Conservation (phyloP, 2,797 vertebrate species). For the Iguana delicatissima region DNA sequence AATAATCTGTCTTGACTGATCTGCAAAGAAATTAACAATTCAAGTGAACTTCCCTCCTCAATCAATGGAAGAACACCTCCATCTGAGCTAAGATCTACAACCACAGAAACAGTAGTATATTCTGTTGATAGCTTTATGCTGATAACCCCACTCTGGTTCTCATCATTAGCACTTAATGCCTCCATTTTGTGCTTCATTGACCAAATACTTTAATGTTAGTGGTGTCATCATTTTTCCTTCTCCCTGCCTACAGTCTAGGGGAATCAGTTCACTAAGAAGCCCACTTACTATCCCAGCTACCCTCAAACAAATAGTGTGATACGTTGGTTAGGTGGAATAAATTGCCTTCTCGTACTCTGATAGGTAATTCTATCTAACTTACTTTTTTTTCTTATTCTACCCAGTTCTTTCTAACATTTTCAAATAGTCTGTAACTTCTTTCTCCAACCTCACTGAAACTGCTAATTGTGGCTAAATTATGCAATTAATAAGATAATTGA, state of each 20-base stretch:
- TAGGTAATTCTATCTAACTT: background rate
- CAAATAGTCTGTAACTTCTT: too few species aligned
- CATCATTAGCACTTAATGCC: background rate
- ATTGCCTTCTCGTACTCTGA: background rate
- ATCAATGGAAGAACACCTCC: background rate
- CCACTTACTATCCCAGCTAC: background rate
- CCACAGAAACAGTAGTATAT: background rate
- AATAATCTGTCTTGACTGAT: background rate
- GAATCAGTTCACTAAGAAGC: background rate
- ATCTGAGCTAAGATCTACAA: background rate
- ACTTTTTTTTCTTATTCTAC: too few species aligned
- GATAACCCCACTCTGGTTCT: background rate
- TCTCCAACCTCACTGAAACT: too few species aligned
- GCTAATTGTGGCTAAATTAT: too few species aligned
- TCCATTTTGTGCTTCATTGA: background rate
- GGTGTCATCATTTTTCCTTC: background rate
- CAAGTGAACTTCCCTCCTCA: background rate
- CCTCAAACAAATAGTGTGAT: background rate
- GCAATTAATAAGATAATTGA: too few species aligned
- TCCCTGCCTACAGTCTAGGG: background rate
- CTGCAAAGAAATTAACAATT: background rate
- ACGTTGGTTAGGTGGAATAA: background rate
- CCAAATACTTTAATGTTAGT: background rate
- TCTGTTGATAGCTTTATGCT: background rate
- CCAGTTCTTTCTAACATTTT: too few species aligned